Conservation (phyloP, 2,113 vertebrate species). For the Protomyctophum bolini region DNA sequence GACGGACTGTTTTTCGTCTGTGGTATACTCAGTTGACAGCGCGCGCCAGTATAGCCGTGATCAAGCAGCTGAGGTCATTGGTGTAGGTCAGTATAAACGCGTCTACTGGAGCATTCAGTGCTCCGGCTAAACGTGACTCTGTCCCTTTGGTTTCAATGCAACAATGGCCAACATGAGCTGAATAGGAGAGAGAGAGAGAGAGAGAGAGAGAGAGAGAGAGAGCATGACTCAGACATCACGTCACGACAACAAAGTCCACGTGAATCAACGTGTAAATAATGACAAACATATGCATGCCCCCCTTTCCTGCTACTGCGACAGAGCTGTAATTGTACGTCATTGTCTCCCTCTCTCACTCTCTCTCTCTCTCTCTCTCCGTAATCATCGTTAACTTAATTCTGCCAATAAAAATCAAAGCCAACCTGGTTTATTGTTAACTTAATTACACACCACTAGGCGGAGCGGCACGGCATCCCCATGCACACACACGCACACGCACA, state of each 20-base stretch:
- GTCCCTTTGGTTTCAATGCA: too few species aligned
- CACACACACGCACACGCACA: too few species aligned
- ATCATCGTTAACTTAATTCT: slow-evolving; percentile 60
- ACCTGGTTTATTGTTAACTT: slow-evolving; percentile 73
- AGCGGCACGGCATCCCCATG: too few species aligned
- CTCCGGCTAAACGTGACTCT: too few species aligned
- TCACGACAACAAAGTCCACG: slow-evolving; percentile 12
- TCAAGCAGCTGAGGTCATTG: too few species aligned
- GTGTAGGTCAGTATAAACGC: too few species aligned
- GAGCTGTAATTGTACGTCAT: slow-evolving; percentile 20
- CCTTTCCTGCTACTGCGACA: slow-evolving; percentile 2
- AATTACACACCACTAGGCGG: slow-evolving; percentile 55
- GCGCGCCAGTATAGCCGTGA: too few species aligned
- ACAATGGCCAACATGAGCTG: too few species aligned
- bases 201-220: slow-evolving; percentile 32
- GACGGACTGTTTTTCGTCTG: too few species aligned
- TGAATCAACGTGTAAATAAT: slow-evolving; percentile 21
- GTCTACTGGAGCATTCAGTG: too few species aligned
- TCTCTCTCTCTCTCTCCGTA: slow-evolving; percentile 7
- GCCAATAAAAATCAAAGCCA: slow-evolving; percentile 59
- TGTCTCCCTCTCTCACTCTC: not conserved
- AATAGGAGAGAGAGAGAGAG: slow-evolving; percentile 21
- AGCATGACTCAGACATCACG: slow-evolving; percentile 43
- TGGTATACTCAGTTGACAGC: too few species aligned
- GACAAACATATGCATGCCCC: slow-evolving; percentile 6